Evolutionary conservation across 1,140 invertebrate genomes (phyloP).

Genomic region (Ladona fulva): DNA sequence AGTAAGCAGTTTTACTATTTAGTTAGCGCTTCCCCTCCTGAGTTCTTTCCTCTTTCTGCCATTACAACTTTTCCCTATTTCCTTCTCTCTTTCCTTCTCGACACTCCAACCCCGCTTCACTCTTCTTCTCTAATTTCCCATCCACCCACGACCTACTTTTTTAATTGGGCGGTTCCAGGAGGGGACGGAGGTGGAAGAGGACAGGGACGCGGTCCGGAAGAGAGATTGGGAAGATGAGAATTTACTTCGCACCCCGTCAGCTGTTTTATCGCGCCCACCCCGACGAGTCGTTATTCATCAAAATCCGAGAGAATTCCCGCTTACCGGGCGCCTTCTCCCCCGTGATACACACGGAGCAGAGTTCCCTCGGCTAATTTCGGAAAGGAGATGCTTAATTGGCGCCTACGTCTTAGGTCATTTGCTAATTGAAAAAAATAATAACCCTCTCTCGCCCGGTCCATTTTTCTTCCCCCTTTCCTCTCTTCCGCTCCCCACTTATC

Average conservation of each 20-base stretch:
- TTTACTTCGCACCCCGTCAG: neutral
- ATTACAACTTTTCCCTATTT: too few relatives aligned
- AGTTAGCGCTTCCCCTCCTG: too few relatives aligned
- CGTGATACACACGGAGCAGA: neutral
- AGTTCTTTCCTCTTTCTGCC: too few relatives aligned
- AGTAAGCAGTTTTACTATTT: too few relatives aligned
- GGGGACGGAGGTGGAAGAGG: too few relatives aligned
- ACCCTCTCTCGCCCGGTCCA: neutral
- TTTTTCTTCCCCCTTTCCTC: neutral
- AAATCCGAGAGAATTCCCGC: neutral
- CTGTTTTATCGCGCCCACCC: neutral
- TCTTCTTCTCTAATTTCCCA: too few relatives aligned
- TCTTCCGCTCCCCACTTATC: neutral
- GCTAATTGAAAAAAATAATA: conserved; percentile 9
- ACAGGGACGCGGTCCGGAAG: neutral
- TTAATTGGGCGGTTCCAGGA: too few relatives aligned
- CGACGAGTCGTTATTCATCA: neutral
- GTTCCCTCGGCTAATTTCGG: neutral
- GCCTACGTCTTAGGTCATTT: neutral
- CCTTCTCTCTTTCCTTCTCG: too few relatives aligned
- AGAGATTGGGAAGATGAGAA: neutral
- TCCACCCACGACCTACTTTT: too few relatives aligned
- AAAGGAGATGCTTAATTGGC: neutral
- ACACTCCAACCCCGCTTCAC: too few relatives aligned
- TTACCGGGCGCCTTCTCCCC: neutral